These are phyloP conservation scores for Callipepla squamata DNA, from an alignment of 2,113 vertebrate species.

Conservation along the genomic window DNA sequence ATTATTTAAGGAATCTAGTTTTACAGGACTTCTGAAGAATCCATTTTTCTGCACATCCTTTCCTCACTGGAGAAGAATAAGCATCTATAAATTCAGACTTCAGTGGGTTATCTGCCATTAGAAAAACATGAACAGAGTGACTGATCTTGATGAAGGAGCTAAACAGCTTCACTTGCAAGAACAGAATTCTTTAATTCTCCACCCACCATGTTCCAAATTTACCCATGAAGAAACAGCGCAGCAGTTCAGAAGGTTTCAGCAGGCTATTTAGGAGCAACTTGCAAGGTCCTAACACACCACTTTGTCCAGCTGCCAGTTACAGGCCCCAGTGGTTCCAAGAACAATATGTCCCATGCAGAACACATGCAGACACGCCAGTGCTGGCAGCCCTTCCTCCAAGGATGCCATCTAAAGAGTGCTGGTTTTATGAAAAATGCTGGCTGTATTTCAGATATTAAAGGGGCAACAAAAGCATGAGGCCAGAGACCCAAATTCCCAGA, in stretches of 20 bases:
- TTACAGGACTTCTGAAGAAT: not conserved
- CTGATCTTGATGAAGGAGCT: not conserved
- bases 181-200: not conserved
- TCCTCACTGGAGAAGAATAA: not conserved
- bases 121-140: not conserved
- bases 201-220: not conserved
- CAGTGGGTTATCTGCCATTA: not conserved
- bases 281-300: not conserved
- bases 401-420: not conserved
- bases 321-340: not conserved
- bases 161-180: not conserved
- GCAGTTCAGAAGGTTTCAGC: not conserved
- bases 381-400: not conserved
- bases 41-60: not conserved
- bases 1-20: not conserved
- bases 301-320: slow-evolving; percentile 3
- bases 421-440: not conserved
- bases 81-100: not conserved
- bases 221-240: not conserved
- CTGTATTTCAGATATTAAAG: not conserved
- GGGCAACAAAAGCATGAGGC: not conserved
- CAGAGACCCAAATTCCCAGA: not conserved
- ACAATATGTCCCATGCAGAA: slow-evolving; percentile 10
- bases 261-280: not conserved
- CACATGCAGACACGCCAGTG: not conserved